Evolutionary conservation across 2,888 invertebrate species (phyloP).

Genomic region (Brachynemurus nebulosus): DNA sequence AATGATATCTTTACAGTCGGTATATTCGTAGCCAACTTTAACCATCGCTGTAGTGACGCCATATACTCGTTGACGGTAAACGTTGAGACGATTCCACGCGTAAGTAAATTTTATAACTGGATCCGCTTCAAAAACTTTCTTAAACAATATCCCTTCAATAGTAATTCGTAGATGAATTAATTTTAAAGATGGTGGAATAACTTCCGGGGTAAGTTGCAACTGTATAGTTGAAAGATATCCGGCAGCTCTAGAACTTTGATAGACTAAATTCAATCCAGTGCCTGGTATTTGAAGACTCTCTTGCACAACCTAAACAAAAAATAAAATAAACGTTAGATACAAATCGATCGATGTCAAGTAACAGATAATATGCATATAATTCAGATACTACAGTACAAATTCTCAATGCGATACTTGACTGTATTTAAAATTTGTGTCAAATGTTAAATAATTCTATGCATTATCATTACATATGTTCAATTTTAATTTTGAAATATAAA

Average conservation of each 20-base stretch:
- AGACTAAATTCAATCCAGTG: constrained; percentile 88
- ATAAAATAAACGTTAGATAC: constrained; percentile 4
- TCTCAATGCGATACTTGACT: too few relatives aligned
- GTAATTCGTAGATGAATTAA: constrained; percentile 87
- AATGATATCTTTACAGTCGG: constrained; percentile 78
- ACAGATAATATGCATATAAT: too few relatives aligned
- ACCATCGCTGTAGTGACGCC: constrained; percentile 91
- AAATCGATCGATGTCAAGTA: too few relatives aligned
- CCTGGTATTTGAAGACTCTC: constrained; percentile 90
- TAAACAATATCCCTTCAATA: constrained; percentile 87
- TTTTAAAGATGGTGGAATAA: constrained; percentile 63
- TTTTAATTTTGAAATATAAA: too few relatives aligned
- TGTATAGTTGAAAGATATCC: constrained; percentile 90
- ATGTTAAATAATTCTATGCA: too few relatives aligned
- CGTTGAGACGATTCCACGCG: constrained; percentile 93
- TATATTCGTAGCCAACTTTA: constrained; percentile 93
- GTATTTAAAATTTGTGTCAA: too few relatives aligned
- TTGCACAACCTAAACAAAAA: constrained; percentile 61
- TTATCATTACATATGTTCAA: too few relatives aligned
- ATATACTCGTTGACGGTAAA: constrained; percentile 91
- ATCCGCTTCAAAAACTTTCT: constrained; percentile 89
- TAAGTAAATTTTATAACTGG: constrained; percentile 94
- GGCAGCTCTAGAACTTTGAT: constrained; percentile 87
- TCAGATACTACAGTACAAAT: too few relatives aligned
- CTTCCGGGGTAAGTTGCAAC: constrained; percentile 75